A percentile compares a stretch with the other conserved stretches of the same genome.
Conservation (phyloP, 1,140 invertebrate species). For the Aphelenchoides avenae region DNA sequence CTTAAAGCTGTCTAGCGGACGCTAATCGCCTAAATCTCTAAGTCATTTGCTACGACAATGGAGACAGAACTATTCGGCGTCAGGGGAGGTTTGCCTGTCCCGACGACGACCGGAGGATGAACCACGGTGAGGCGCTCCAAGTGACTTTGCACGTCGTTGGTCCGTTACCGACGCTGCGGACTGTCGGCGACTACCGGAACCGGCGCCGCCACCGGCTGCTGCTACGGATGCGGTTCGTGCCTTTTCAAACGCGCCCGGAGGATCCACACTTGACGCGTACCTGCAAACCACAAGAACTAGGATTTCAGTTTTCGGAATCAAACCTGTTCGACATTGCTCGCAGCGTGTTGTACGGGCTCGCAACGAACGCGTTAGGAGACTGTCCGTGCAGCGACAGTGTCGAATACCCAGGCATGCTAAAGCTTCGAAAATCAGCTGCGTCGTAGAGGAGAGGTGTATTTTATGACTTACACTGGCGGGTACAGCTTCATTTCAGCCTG, state of each 20-base stretch:
- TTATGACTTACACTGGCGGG: slow-evolving; percentile 51
- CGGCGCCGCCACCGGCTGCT: slow-evolving; percentile 9
- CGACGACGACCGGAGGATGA: slow-evolving; percentile 25
- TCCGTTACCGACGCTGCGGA: slow-evolving; percentile 23
- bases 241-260: slow-evolving; percentile 5
- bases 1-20: no score
- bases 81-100: no score
- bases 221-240: slow-evolving; percentile 18
- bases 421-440: background rate
- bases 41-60: slow-evolving; percentile 5
- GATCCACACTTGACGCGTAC: slow-evolving; percentile 25
- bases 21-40: no score
- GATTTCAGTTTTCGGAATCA: background rate
- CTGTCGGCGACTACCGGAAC: slow-evolving; percentile 32
- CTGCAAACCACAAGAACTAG: slow-evolving; percentile 12
- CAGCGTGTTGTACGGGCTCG: slow-evolving; percentile 57
- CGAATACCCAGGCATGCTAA: slow-evolving; percentile 56
- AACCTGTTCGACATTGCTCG: slow-evolving; percentile 53
- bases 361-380: slow-evolving; percentile 45
- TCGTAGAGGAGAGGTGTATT: background rate
- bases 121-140: slow-evolving; percentile 31
- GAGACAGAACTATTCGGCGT: slow-evolving; percentile 17
- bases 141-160: slow-evolving; percentile 45
- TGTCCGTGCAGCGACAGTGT: slow-evolving; percentile 54
- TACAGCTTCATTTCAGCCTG: slow-evolving; percentile 57